Evolutionary conservation across 1,140 invertebrate genomes (phyloP), one percentile per base, ranked within the genome.

Genomic region (Oedothorax gibbosus): DNA sequence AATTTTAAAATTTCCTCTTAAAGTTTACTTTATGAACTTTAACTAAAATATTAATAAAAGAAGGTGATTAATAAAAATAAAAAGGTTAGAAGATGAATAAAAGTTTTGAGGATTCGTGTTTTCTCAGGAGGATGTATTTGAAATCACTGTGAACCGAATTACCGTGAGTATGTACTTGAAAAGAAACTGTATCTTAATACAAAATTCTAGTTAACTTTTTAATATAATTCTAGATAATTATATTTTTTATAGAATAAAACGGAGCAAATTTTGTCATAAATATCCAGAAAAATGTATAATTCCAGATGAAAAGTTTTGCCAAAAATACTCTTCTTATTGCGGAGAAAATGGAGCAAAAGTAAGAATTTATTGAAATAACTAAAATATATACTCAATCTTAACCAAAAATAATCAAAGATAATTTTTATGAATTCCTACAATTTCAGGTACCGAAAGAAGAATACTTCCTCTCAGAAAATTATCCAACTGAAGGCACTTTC

Each of bases 181-280:
- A 35, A 35, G 35, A 1, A 35, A 35, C 35, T 35, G 35, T 35
- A 35, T 35, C 35, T 35, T 35, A 35, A 35, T 35, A 5, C 35
- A 35, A 35, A 35, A 35, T 35, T 35, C 5, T 35, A 35, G 35
- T 35, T 35, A 35, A 35, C 35, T 5, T 35, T 35, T 35, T 35
- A 35, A 35, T 12, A 6, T 62, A 62, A 62, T 3, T 62, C 12
- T 62, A 15, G 57, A 62, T 62, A 18, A 2, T 15, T 62, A 62
- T 6, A 62, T 77, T 77, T 20, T 77, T 51, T 18, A 49, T 7
- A 65, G 75, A 53, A 77, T 77, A 18, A 77, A 77, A 65, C n/a
- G 75, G 65, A 77, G 60, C 21, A 20, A 18, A 64, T 77, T 64
- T 65, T 77, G 75, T 50, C 10, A 14, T 0, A 49, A 64, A 51